phyloP scores from a whole-genome alignment of 2,797 vertebrate species.

The Lepidocolaptes lacrymiger region DNA sequence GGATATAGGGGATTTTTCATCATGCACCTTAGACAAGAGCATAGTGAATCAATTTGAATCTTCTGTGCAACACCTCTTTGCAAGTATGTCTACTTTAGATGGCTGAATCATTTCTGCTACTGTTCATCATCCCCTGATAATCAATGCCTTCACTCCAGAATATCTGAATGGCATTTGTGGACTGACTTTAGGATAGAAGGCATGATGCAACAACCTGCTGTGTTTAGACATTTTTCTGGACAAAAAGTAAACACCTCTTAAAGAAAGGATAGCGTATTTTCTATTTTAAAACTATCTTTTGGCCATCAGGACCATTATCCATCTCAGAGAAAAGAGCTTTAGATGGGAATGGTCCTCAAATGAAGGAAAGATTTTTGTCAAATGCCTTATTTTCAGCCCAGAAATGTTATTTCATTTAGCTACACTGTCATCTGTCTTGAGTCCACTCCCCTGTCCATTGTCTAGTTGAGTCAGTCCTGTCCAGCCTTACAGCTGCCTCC shows the following conservation, averaged over 20 bases:
- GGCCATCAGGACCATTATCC: no score
- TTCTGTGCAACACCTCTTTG: neutral
- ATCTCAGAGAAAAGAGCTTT: neutral
- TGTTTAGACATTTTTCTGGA: neutral
- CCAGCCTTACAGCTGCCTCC: neutral
- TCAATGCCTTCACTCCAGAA: neutral
- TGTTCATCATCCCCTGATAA: rapidly evolving
- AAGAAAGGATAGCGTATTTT: neutral
- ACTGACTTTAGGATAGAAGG: neutral
- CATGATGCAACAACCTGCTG: neutral
- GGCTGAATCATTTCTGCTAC: neutral
- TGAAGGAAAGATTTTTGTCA: neutral
- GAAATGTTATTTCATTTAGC: neutral
- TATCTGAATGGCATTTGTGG: neutral
- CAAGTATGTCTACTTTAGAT: neutral
- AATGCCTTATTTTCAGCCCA: neutral
- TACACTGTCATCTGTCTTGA: neutral
- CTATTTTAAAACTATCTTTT: neutral
- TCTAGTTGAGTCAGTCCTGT: neutral
- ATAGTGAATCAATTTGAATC: neutral
- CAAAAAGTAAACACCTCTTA: neutral
- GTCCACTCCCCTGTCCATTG: neutral
- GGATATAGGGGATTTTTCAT: neutral
- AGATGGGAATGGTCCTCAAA: neutral
- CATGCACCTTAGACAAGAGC: neutral